Percentiles rank a stretch among this genome's conserved stretches.
These are phyloP conservation scores for Trichomycterus rosablanca DNA, from an alignment of 2,113 vertebrate species.

Conservation along the genomic window DNA sequence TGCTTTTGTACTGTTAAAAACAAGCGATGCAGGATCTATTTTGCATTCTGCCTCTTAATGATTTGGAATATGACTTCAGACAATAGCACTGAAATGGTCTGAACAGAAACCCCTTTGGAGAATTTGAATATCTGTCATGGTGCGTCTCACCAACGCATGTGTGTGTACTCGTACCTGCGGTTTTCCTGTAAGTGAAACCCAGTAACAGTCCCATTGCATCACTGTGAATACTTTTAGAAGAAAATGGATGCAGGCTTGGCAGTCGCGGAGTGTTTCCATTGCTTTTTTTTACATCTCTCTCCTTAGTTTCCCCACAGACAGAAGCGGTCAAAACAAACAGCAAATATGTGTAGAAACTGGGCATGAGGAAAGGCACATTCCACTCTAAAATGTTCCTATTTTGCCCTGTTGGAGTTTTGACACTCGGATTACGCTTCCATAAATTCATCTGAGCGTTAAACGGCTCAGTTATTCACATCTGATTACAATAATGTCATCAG, in stretches of 20 bases:
- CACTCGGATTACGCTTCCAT: slow-evolving; percentile 26
- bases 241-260: slow-evolving; percentile 54
- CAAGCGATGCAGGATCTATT: slow-evolving; percentile 31
- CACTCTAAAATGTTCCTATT: slow-evolving; percentile 46
- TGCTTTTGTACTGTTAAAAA: slow-evolving; percentile 25
- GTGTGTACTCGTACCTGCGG: slow-evolving; percentile 46
- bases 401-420: slow-evolving; percentile 29
- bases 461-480: neutral
- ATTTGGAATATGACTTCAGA: slow-evolving; percentile 42
- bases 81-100: slow-evolving; percentile 42
- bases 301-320: slow-evolving; percentile 37
- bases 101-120: slow-evolving; percentile 29
- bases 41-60: slow-evolving; percentile 27
- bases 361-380: slow-evolving; percentile 49
- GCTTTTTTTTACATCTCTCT: slow-evolving; percentile 44
- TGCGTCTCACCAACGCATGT: slow-evolving; percentile 36
- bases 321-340: slow-evolving; percentile 54
- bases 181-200: slow-evolving; percentile 56
- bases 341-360: slow-evolving; percentile 48
- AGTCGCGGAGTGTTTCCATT: slow-evolving; percentile 46
- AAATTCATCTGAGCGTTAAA: slow-evolving; percentile 22
- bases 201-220: slow-evolving; percentile 57
- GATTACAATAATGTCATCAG: too few species aligned
- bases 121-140: slow-evolving; percentile 43
- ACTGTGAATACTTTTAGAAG: slow-evolving; percentile 52